Evolutionary conservation across 2,797 vertebrate genomes (phyloP), one percentile per base, ranked within the genome.

Genomic region (Oryzias dopingdopingensis): DNA sequence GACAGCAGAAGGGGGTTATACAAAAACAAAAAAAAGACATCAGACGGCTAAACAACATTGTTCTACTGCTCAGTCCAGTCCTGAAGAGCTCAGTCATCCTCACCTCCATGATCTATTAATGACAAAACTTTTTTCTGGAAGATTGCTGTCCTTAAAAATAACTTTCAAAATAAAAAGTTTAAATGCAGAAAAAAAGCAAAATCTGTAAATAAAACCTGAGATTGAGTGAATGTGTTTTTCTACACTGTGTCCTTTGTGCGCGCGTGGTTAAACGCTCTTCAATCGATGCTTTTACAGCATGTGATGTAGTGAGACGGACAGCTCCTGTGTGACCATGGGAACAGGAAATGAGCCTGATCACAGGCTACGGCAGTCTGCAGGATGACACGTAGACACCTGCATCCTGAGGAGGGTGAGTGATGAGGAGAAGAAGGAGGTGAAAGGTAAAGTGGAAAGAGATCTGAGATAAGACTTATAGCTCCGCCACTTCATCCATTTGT

Each of bases 261-360:
- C 24, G 66, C 20, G 20, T 22, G 18, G 6, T 6, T 32, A 57
- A 42, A 24, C 43, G 64, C 65, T 57, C 53, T 50, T 55, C 57
- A 70, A 81, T 75, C 53, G 62, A 53, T 32, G 67, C 49, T 61
- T 81, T 78, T 67, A 70, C 61, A 83, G 69, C 67, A 68, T 69
- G 17, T 78, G 73, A 77, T 43, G 68, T 57, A 70, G 56, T n/a
- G 54, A 73, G 72, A 80, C 56, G 66, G 74, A 70, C 83, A 82
- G 80, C 72, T 84, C 81, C 62, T 72, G 65, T 53, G 82, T 85
- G 84, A 62, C 88, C 80, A 86, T 87, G 82, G 85, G 77, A 84
- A 89, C 69, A 14, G 78, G 53, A 85, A 85, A 85, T 84, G 67
- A 86, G 74, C 62, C 37, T 0, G n/a, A 71, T 80, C 71, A 65